Base-by-base conservation (phyloP, 2,113 vertebrate species). In the Festucalex cinctus region DNA sequence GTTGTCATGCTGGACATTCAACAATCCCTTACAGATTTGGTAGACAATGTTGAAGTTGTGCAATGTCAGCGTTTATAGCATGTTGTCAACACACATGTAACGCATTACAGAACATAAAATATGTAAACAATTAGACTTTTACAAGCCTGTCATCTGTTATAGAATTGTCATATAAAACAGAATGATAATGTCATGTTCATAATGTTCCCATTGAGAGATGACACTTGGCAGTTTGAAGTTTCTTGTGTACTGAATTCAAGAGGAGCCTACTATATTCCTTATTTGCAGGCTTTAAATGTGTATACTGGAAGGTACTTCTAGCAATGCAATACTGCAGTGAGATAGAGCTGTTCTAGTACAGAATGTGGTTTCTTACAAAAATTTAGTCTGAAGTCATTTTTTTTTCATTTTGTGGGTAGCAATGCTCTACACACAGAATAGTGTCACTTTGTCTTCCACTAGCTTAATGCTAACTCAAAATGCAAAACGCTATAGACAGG, bases 1-100 rank as follows among this genome's bases (percentile, higher is more conserved):
- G 69, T 65, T 66, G 62, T 75, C 49, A 43, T 60, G 65, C 32
- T 19, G 68, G 78, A 84, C 83, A 71, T 73, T 65, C 48, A 75
- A 60, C 39, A 71, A 65, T 73, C 13, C 51, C 24, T 51, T 48
- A 66, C 48, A 57, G 53, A 56, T 56, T 56, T 32, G 54, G 16
- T 17, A 7, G 28, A 56, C 24, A 12, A 6, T 10, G 2, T 22
- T 51, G 5, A 51, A 54, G 24, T 54, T 24, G 51, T 54, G 51
- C 51, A 13, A 26, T 60, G 58, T 13, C 58, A 14, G 36, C 36
- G 22, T 39, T 39, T 4, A 54, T 9, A 51, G 48, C 22, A 14
- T 54, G 51, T n/a, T 24, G n/a, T 60, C 4, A 35, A 36, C 44
- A 37, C 65, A 69, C 14, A 9, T 28, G 39, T 39, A 43, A 53